Conservation (phyloP, 2,113 vertebrate genomes). For the Noctilio leporinus region DNA sequence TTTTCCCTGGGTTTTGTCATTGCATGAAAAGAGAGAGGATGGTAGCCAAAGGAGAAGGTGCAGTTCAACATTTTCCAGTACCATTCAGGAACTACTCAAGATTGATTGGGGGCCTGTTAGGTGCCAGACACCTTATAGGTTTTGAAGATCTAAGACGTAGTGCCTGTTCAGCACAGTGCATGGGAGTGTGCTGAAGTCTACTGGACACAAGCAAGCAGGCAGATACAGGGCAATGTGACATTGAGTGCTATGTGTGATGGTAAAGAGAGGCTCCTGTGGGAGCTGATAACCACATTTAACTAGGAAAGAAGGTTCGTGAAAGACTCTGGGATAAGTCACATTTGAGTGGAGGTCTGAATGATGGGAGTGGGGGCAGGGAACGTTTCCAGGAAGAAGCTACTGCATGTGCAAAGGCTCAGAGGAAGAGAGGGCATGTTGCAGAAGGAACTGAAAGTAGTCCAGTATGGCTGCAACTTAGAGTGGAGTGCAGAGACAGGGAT, state of each 20-base stretch:
- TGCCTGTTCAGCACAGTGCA: background rate
- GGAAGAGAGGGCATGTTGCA: background rate
- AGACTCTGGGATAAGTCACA: background rate
- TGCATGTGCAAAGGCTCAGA: background rate
- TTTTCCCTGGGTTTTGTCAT: background rate
- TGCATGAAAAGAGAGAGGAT: background rate
- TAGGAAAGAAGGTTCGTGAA: background rate
- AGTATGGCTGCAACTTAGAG: background rate
- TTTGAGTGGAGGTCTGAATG: background rate
- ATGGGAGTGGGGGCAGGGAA: background rate
- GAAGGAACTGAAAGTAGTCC: slow-evolving; percentile 52
- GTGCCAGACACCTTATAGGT: background rate
- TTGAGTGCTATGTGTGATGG: background rate
- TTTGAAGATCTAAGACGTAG: background rate
- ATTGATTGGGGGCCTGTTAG: background rate
- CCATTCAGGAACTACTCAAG: background rate
- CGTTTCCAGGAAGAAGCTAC: slow-evolving; percentile 34
- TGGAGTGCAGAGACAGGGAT: background rate
- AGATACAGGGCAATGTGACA: background rate
- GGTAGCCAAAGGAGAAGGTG: background rate
- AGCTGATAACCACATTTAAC: background rate
- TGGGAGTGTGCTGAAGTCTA: background rate
- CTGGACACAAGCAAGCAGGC: background rate
- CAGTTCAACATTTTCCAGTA: background rate
- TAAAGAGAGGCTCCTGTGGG: background rate